These are phyloP conservation scores for Sternarchorhynchus goeldii DNA, from an alignment of 2,797 vertebrate genomes.

Conservation along the genomic window DNA sequence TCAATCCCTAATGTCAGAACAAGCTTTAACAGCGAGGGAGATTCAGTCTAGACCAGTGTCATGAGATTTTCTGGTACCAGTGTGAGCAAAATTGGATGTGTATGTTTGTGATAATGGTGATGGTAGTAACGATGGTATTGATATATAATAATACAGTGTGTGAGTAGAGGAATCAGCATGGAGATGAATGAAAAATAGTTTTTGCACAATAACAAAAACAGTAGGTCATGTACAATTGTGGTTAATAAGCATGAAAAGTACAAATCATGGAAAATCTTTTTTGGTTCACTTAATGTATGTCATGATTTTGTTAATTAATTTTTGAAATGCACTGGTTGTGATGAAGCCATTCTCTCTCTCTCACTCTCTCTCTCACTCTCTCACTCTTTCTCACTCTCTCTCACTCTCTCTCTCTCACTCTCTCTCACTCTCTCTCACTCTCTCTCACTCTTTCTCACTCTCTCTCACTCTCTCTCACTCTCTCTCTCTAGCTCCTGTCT, in stretches of 20 bases:
- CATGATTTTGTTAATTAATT: conserved; percentile 15
- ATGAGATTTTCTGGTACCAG: background rate
- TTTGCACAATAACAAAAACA: too few relatives aligned
- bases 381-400: background rate
- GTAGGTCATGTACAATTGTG: conserved; percentile 1
- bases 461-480: background rate
- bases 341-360: background rate
- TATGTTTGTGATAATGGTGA: conserved; percentile 5
- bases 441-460: background rate
- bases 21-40: background rate
- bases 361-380: background rate
- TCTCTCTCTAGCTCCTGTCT: background rate
- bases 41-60: background rate
- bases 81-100: conserved; percentile 4
- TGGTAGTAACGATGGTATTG: background rate
- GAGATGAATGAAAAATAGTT: too few relatives aligned
- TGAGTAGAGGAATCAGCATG: conserved; percentile 22
- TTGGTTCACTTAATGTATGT: conserved; percentile 9
- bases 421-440: background rate
- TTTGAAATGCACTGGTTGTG: conserved; percentile 13
- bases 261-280: background rate
- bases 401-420: background rate
- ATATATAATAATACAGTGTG: background rate
- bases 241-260: background rate
- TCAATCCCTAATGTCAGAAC: background rate